These are phyloP conservation scores for Drosophila nigricruria DNA, from an alignment of 2,888 invertebrate species.

Conservation along the genomic window DNA sequence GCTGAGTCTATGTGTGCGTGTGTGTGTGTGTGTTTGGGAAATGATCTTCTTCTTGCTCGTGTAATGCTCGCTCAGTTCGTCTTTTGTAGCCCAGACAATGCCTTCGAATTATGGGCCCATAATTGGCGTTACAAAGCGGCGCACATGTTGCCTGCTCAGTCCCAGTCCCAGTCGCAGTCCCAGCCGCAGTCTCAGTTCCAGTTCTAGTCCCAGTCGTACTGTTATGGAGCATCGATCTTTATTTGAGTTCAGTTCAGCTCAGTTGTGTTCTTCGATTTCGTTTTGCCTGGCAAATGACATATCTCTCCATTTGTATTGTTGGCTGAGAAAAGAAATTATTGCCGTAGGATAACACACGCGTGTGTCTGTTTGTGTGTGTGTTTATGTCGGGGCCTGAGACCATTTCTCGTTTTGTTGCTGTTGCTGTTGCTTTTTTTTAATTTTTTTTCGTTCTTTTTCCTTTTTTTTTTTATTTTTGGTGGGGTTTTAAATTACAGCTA, in stretches of 20 bases:
- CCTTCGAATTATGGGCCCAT: slow-evolving; percentile 82
- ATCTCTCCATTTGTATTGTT: slow-evolving; percentile 72
- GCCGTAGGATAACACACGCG: slow-evolving; percentile 66
- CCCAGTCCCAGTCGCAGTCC: slow-evolving; percentile 6
- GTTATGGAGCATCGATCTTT: slow-evolving; percentile 75
- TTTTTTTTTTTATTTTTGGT: slow-evolving; percentile 24
- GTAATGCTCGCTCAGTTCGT: slow-evolving; percentile 52
- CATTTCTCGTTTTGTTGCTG: slow-evolving; percentile 37
- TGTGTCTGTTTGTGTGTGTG: slow-evolving; percentile 23
- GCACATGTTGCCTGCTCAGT: slow-evolving; percentile 65
- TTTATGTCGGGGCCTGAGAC: slow-evolving; percentile 44
- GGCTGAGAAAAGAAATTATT: slow-evolving; percentile 69
- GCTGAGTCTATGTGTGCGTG: slow-evolving; percentile 32
- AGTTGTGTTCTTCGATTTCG: slow-evolving; percentile 64
- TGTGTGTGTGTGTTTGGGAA: slow-evolving; percentile 49
- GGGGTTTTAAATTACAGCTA: slow-evolving; percentile 78
- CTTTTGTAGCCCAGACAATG: slow-evolving; percentile 72
- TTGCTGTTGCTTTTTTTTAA: slow-evolving; percentile 22
- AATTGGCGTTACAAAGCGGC: slow-evolving; percentile 84
- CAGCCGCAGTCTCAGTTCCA: slow-evolving; percentile 36
- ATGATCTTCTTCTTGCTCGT: slow-evolving; percentile 41
- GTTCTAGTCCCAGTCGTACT: slow-evolving; percentile 52
- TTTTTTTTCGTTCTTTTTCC: slow-evolving; percentile 31
- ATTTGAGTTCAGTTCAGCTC: slow-evolving; percentile 49
- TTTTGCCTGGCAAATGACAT: slow-evolving; percentile 74